Evolutionary conservation across 2,113 vertebrate genomes (phyloP), one percentile per base, ranked within the genome.

Genomic region (Gallinago undulata): DNA sequence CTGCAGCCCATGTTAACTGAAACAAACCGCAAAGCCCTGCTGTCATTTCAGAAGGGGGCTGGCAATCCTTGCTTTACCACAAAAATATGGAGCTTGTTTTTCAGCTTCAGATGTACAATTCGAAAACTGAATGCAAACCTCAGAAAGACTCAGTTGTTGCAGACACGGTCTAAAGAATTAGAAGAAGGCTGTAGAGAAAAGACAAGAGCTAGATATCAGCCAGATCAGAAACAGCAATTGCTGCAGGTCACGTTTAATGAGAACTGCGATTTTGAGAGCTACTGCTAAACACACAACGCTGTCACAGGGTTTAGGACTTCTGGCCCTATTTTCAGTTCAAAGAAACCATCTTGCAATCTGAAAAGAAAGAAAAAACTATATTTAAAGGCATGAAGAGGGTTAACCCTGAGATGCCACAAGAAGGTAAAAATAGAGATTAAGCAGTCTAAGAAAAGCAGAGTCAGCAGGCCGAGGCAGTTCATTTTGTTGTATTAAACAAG

Each of bases 61-160:
- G 91, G 84, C 59, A 94, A 94, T 77, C 78, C 67, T 83, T 4
- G 0, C 41, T 69, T 76, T 14, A 93, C 93, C 92, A 91, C 95
- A 96, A 21, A 97, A 94, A 87, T 30, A 96, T 7, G 25, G 37
- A 93, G 70, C 70, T 93, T 91, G 83, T 83, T 96, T 95, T 94
- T 87, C 89, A 93, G 28, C 67, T 91, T 91, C 82, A 88, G 78
- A 93, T 51, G 75, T 74, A 91, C 59, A 63, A 69, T 90, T 86
- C 88, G 50, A 72, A 95, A 89, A 87, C 28, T 62, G 31, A 95
- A 85, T 76, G 74, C 45, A 94, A 96, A 93, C 62, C 70, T 91
- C 93, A 64, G 43, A 87, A 82, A 92, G 73, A 51, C 24, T 67
- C 35, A 8, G 12, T 68, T 84, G 66, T 13, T 91, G 70, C 18